Base-by-base conservation (phyloP, 2,888 invertebrate genomes). In the Trachelus troglodyta region DNA sequence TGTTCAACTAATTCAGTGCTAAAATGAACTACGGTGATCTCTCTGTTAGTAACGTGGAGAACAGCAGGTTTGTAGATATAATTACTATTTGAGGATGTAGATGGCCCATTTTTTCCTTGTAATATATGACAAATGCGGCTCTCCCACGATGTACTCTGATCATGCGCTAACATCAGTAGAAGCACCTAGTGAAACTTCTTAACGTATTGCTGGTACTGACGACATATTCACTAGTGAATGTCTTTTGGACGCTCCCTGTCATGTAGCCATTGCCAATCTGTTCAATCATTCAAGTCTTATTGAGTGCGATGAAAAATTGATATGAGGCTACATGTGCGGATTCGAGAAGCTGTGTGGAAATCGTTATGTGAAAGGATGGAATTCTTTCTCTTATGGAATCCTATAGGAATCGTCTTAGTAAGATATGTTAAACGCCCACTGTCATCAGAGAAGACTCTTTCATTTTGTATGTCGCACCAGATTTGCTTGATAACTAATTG, bases 21-120 rank as follows among this genome's bases (percentile, higher is more conserved):
- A 34, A 71, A 34, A 71, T 71, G 71, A 71, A 71, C 34, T 71
- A 71, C 71, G 71, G 71, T 71, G 71, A 71, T 34, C 71, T 71
- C 31, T 56, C 56, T 56, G 56, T 56, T 56, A 71, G 33, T 31
- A 71, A 71, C 71, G 71, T 23, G 12, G 71, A 71, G 23, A 71
- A 71, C 34, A 71, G 71, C 71, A 71, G 71, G 71, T 71, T 31
- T 15, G 71, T 71, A 15, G 71, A 34, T 71, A 1, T 33, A 15
- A 31, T 30, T 71, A 31, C n/a, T 34, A 31, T 33, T 71, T 71
- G 12, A 71, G 71, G 71, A 71, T 71, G 71, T 71, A 31, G 71
- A 71, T 31, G 6, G 31, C 1, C 12, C 33, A 33, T 33, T 15
- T 31, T 33, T 31, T 71, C 15, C 33, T 71, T 31, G 71, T 33